phyloP scores from a whole-genome alignment of 2,113 vertebrate genomes.

The Salvelinus fontinalis region DNA sequence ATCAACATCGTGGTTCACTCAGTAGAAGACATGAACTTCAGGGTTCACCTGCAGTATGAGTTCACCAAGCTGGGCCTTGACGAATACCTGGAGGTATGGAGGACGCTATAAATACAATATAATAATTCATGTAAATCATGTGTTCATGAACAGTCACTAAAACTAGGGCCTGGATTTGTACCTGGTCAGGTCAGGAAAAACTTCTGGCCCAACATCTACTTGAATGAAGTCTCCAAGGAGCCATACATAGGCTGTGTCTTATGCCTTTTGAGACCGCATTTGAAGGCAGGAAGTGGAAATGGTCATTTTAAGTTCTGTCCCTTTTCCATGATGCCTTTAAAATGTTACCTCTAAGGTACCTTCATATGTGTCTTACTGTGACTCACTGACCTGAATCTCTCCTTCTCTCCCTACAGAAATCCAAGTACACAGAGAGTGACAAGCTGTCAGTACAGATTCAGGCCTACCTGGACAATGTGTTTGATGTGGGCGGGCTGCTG shows the following conservation, averaged over 20 bases:
- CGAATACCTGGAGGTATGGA: constrained; percentile 88
- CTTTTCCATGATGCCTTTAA: too few relatives aligned
- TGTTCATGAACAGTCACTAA: too few relatives aligned
- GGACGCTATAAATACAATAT: not conserved
- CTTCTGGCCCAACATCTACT: too few relatives aligned
- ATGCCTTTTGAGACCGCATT: too few relatives aligned
- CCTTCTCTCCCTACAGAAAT: constrained; percentile 77
- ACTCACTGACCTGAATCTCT: constrained; percentile 1
- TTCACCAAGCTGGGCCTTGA: constrained; percentile 96
- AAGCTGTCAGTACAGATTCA: constrained; percentile 98
- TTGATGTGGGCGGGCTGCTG: constrained; percentile 94
- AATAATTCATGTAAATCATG: not conserved
- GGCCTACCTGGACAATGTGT: constrained; percentile 96
- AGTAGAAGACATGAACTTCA: constrained; percentile 98
- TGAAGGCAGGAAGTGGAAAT: too few relatives aligned
- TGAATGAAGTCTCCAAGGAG: too few relatives aligned
- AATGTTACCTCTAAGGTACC: too few relatives aligned
- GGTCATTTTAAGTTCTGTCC: too few relatives aligned
- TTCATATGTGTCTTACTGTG: too few relatives aligned
- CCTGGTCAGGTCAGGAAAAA: too few relatives aligned
- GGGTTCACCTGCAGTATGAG: constrained; percentile 94
- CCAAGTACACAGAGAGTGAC: constrained; percentile 94
- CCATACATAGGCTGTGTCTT: too few relatives aligned
- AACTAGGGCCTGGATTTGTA: too few relatives aligned
- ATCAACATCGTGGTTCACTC: constrained; percentile 99